These are phyloP conservation scores for Dermolepida albohirtum DNA, from an alignment of 2,888 invertebrate species.

Conservation along the genomic window DNA sequence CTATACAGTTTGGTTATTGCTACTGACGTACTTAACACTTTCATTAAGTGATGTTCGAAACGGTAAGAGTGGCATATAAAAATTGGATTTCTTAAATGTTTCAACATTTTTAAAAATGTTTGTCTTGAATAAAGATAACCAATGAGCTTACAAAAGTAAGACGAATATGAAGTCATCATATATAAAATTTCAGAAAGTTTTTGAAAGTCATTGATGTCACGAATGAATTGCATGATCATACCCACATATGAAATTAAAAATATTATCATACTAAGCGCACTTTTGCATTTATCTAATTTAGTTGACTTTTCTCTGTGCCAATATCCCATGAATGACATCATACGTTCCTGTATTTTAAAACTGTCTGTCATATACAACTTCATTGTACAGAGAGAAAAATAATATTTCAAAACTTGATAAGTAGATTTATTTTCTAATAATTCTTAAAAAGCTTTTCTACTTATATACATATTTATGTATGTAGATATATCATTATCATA, in stretches of 20 bases:
- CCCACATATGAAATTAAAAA: conserved; percentile 35
- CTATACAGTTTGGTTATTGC: conserved; percentile 41
- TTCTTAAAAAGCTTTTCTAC: too few relatives aligned
- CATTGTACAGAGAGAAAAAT: background rate
- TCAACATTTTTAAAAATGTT: conserved; percentile 42
- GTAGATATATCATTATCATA: too few relatives aligned
- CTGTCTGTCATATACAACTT: background rate
- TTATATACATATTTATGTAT: too few relatives aligned
- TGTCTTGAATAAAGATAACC: conserved; percentile 40
- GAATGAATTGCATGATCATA: conserved; percentile 36
- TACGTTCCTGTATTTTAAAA: conserved; percentile 19
- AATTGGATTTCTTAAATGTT: conserved; percentile 40
- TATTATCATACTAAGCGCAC: conserved; percentile 21
- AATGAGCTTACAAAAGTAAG: conserved; percentile 37
- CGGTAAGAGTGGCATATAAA: conserved; percentile 40
- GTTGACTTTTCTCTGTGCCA: conserved; percentile 39
- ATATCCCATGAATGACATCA: conserved; percentile 32
- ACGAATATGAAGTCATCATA: conserved; percentile 40
- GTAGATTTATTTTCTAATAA: too few relatives aligned
- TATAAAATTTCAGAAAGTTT: conserved; percentile 36
- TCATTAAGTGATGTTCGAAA: conserved; percentile 38
- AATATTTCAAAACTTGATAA: too few relatives aligned
- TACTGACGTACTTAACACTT: conserved; percentile 18
- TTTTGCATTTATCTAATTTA: conserved; percentile 8
- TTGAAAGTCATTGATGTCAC: conserved; percentile 34